Evolutionary conservation across 2,113 vertebrate species (phyloP).

Genomic region (Labeo rohita): DNA sequence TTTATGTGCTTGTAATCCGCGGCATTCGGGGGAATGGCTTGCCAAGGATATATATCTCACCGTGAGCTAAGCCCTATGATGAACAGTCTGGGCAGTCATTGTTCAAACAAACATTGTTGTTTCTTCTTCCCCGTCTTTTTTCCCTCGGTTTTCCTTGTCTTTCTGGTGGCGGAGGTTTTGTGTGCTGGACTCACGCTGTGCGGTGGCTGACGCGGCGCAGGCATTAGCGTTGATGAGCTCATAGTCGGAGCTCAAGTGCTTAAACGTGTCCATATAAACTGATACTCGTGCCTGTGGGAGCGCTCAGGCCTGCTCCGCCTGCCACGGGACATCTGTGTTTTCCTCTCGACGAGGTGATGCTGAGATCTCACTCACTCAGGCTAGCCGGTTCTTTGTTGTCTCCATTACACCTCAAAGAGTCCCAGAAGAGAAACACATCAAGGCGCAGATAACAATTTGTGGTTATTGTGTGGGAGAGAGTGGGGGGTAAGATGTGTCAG

Average conservation of each 20-base stretch:
- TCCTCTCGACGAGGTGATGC: neutral
- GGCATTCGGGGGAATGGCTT: slow-evolving; percentile 67
- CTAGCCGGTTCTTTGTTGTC: neutral
- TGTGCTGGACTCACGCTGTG: neutral
- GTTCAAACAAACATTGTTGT: slow-evolving; percentile 58
- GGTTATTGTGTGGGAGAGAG: neutral
- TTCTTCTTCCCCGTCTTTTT: slow-evolving; percentile 29
- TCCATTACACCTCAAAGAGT: slow-evolving; percentile 19
- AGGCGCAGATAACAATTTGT: neutral
- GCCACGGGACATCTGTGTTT: neutral
- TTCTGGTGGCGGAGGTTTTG: neutral
- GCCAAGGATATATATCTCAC: slow-evolving; percentile 69
- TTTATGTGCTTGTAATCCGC: slow-evolving; percentile 71
- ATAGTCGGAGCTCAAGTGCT: slow-evolving; percentile 56
- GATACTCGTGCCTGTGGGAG: slow-evolving; percentile 50
- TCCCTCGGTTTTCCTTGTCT: slow-evolving; percentile 1
- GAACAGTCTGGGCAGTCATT: slow-evolving; percentile 54
- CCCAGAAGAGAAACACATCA: slow-evolving; percentile 24
- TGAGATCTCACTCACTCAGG: slow-evolving; percentile 10
- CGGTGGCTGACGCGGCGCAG: slow-evolving; percentile 35
- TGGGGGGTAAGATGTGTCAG: neutral
- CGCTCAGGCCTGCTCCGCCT: neutral
- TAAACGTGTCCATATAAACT: slow-evolving; percentile 61
- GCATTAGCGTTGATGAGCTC: slow-evolving; percentile 58
- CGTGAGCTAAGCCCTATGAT: slow-evolving; percentile 68